These are phyloP conservation scores for Aphelinus certus DNA, from an alignment of 1,140 invertebrate genomes.

Conservation along the genomic window DNA sequence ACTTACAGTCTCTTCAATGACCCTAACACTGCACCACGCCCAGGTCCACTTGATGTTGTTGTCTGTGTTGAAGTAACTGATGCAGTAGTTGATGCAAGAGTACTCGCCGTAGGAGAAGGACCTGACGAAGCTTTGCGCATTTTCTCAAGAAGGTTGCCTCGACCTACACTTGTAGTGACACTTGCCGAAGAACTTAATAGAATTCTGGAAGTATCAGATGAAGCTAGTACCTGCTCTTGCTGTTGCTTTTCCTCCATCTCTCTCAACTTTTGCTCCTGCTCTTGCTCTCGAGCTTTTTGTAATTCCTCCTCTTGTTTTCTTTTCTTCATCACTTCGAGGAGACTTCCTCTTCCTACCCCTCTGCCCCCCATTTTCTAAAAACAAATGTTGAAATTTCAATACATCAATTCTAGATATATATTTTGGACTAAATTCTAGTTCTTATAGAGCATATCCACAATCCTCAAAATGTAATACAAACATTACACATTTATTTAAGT, in stretches of 20 bases:
- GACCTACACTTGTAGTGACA: neutral
- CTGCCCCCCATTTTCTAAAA: constrained; percentile 36
- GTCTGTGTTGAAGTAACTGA: neutral
- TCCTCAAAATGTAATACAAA: too few relatives aligned
- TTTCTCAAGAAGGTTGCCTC: constrained; percentile 27
- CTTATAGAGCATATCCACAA: too few relatives aligned
- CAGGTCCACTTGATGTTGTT: neutral
- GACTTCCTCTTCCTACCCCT: constrained; percentile 30
- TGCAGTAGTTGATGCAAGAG: neutral
- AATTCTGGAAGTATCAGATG: neutral
- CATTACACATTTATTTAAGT: too few relatives aligned
- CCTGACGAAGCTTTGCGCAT: neutral
- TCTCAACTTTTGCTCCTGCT: neutral
- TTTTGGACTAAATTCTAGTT: too few relatives aligned
- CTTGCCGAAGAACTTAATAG: neutral
- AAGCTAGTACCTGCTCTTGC: neutral
- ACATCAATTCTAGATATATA: too few relatives aligned
- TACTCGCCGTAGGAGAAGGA: neutral
- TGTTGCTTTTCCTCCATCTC: neutral
- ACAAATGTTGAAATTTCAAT: too few relatives aligned
- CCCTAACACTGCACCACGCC: too few relatives aligned
- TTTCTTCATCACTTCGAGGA: constrained; percentile 28
- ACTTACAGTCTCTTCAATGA: too few relatives aligned
- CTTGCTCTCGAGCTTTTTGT: constrained; percentile 9
- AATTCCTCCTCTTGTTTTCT: constrained; percentile 23